Base-by-base conservation (phyloP, 2,797 vertebrate genomes). In the Ficedula albicollis region DNA sequence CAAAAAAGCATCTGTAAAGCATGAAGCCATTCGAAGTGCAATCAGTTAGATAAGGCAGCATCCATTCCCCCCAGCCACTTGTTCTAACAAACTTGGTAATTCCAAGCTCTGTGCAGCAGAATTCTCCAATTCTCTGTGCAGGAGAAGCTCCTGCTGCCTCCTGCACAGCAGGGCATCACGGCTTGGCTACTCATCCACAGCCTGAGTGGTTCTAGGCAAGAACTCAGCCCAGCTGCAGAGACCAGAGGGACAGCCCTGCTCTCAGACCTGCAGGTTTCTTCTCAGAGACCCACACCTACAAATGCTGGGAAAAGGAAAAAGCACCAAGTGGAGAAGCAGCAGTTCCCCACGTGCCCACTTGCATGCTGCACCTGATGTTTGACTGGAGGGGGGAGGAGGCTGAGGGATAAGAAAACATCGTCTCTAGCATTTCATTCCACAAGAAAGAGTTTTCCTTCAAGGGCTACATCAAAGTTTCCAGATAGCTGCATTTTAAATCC, bases 1-100 rank as follows among this genome's bases (percentile, higher is more conserved):
- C 30, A 78, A 83, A 92, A 89, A 90, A 66, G 60, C 84, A 84
- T 95, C 59, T 86, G 84, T 55, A 48, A 81, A 84, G 75, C 84
- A 91, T 80, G 72, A 72, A 92, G 62, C 52, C 69, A 27, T 92
- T 92, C 84, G 86, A 87, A 91, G 59, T 36, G 77, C 87, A 95
- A 77, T 94, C 91, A 90, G 86, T 95, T 81, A 93, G 96, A 95
- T 96, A 96, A 96, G 89, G 83, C 59, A 93, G 67, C 1, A 0
- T 73, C 77, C 77, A 88, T 34, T 76, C 91, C 0, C 0, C 54
- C 80, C 4, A 8, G 82, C 36, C 51, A 64, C 92, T 89, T 94
- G 72, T 48, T 64, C 62, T 67, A 9, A 86, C 52, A 34, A 43
- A 36, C 5, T 13, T 16, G 51, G 44, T 39, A 29, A 63, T 29